Conservation (phyloP, 2,797 vertebrate genomes). For the Cheirogaleus major region DNA sequence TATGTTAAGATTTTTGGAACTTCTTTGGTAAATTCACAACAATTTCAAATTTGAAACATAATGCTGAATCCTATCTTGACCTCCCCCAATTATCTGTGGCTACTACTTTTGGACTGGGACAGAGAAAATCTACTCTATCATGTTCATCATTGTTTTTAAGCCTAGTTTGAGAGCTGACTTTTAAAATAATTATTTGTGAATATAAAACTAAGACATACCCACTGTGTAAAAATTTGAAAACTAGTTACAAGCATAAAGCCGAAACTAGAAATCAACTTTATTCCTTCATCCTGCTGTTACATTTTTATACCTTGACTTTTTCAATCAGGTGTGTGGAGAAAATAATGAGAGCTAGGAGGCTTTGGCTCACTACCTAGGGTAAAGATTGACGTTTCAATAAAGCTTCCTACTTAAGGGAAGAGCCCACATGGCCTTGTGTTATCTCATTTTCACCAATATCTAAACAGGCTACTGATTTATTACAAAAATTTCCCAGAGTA, state of each 20-base stretch:
- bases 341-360: not conserved
- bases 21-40: constrained; percentile 22
- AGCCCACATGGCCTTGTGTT: not conserved
- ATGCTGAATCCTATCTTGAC: not conserved
- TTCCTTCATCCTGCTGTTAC: not conserved
- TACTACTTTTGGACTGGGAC: not conserved
- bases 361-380: not conserved
- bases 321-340: not conserved
- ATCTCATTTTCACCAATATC: constrained; percentile 22
- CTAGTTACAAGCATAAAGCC: not conserved
- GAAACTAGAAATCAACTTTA: not conserved
- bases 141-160: not conserved
- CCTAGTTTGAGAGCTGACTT: constrained; percentile 35
- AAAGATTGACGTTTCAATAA: not conserved
- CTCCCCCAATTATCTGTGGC: not conserved
- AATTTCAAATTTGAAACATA: constrained; percentile 36
- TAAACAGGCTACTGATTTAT: constrained; percentile 40
- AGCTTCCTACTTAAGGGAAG: not conserved
- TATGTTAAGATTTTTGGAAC: not conserved
- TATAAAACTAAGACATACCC: not conserved
- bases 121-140: not conserved
- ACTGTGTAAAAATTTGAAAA: constrained; percentile 44
- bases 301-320: constrained; percentile 13
- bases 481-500: constrained; percentile 7
- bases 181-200: constrained; percentile 23